These are phyloP conservation scores for Incurvaria masculella DNA, from an alignment of 2,888 invertebrate genomes.

Conservation along the genomic window DNA sequence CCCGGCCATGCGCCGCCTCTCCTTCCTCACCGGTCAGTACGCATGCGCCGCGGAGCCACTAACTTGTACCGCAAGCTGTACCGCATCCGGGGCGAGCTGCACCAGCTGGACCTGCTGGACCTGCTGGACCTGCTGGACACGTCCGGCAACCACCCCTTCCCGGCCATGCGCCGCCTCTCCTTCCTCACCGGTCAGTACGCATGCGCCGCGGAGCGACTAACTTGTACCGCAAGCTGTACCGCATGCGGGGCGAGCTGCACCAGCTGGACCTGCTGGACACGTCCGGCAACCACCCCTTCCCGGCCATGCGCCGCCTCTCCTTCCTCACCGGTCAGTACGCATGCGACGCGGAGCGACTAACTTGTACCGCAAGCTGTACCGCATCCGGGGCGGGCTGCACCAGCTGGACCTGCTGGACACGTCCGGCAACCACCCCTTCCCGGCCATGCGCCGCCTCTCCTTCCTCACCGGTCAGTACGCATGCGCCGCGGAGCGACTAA, in stretches of 20 bases:
- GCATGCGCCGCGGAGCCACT: too few species aligned
- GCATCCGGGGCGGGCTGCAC: slow-evolving; percentile 84
- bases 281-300: slow-evolving; percentile 91
- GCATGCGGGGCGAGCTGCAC: slow-evolving; percentile 84
- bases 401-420: slow-evolving; percentile 86
- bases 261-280: slow-evolving; percentile 86
- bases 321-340: slow-evolving; percentile 74
- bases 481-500: slow-evolving; percentile 2
- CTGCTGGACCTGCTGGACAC: too few species aligned
- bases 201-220: slow-evolving; percentile 25
- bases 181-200: slow-evolving; percentile 74
- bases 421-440: slow-evolving; percentile 91
- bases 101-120: slow-evolving; percentile 82
- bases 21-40: too few species aligned
- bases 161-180: slow-evolving; percentile 83
- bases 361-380: slow-evolving; percentile 64
- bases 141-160: slow-evolving; percentile 91
- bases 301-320: slow-evolving; percentile 83
- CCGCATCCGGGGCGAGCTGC: slow-evolving; percentile 82
- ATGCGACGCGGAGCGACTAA: slow-evolving; percentile 2
- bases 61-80: slow-evolving; percentile 89
- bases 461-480: slow-evolving; percentile 74
- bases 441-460: slow-evolving; percentile 83
- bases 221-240: slow-evolving; percentile 85
- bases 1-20: too few species aligned